Percentiles rank a stretch among this genome's conserved stretches.
Evolutionary conservation across 2,113 vertebrate species (phyloP).

Genomic region (Hippoglossus stenolepis): DNA sequence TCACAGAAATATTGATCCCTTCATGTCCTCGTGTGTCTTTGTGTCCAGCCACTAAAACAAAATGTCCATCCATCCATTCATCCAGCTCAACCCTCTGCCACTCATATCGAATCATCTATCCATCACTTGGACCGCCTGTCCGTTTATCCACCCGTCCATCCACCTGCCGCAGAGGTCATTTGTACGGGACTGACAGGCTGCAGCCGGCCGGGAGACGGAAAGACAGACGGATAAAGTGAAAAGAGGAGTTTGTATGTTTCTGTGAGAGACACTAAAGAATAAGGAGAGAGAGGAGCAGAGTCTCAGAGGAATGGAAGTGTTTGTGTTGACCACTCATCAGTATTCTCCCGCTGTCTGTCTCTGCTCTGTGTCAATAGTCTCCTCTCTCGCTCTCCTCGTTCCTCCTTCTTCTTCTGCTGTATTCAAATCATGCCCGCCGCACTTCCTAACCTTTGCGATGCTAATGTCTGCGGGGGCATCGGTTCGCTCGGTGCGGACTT

Average conservation of each 20-base stretch:
- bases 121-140: too few species aligned
- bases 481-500: constrained; percentile 13
- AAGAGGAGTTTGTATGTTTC: background rate
- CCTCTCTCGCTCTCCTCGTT: too few species aligned
- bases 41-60: too few species aligned
- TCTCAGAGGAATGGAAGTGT: background rate
- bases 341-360: constrained; percentile 21
- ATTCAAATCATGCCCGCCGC: constrained; percentile 19
- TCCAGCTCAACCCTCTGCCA: too few species aligned
- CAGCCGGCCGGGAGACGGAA: background rate
- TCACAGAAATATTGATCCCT: too few species aligned
- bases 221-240: background rate
- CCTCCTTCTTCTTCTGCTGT: background rate
- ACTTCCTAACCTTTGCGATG: constrained; percentile 26
- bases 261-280: too few species aligned
- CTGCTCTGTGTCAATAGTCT: background rate
- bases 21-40: too few species aligned
- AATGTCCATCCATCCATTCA: too few species aligned
- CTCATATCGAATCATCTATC: too few species aligned
- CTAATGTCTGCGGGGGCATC: constrained; percentile 30
- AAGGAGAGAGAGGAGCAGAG: background rate
- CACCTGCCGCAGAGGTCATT: too few species aligned
- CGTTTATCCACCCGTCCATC: too few species aligned
- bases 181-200: too few species aligned
- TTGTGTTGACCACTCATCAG: constrained; percentile 50